Conservation (phyloP, 2,113 vertebrate species). For the Erpornis zantholeuca region DNA sequence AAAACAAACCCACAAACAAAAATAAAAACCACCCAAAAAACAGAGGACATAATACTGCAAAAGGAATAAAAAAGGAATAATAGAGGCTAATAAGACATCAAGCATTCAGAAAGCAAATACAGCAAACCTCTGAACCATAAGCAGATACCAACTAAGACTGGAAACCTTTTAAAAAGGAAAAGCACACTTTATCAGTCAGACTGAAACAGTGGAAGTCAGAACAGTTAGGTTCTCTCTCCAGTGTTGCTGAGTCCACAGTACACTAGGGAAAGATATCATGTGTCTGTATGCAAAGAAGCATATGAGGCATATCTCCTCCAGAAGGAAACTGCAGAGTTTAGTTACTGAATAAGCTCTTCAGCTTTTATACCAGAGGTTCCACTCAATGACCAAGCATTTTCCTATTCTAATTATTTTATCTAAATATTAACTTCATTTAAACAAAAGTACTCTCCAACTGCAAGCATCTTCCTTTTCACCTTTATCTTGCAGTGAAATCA, state of each 20-base stretch:
- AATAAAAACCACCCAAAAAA: not conserved
- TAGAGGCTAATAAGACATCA: not conserved
- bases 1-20: too few species aligned
- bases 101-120: not conserved
- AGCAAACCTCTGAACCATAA: not conserved
- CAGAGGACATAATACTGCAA: not conserved
- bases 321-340: not conserved
- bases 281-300: not conserved
- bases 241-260: not conserved
- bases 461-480: not conserved
- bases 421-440: not conserved
- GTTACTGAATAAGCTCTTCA: not conserved
- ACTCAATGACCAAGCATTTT: not conserved
- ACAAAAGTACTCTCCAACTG: not conserved
- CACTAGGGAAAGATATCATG: not conserved
- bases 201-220: not conserved
- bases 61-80: not conserved
- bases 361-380: not conserved
- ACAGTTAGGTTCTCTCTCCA: not conserved
- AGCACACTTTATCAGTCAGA: not conserved
- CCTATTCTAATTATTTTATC: not conserved
- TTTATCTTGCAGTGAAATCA: not conserved
- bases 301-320: not conserved
- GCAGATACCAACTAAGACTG: not conserved
- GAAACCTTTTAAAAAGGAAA: not conserved